Evolutionary conservation across 2,888 invertebrate species (phyloP), one percentile per base, ranked within the genome.

Genomic region (Melanchra persicariae): DNA sequence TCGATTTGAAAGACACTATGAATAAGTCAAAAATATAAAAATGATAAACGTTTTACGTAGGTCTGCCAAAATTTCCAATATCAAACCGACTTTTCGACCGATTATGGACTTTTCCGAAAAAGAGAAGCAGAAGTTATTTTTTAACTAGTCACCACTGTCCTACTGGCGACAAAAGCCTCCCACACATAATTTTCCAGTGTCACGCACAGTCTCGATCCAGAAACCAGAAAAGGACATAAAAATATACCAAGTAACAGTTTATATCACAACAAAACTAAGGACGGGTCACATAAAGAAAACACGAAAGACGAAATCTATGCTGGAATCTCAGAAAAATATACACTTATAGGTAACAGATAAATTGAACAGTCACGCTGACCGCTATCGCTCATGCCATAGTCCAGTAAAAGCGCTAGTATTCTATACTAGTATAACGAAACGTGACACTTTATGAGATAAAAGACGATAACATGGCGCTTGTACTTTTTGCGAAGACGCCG

Each of bases 381-480:
- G 77, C 63, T 47, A 37, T 7, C 72, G 63, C 79, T 70, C 45
- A 40, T 70, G 58, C 63, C 79, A 83, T 70, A 40, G 19, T 26
- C 68, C 79, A 58, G 12, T 37, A 49, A 47, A 68, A 74, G 76
- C 77, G 78, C 81, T 77, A 84, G 81, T 85, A 87, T 87, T 83
- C 86, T 86, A 85, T 81, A 84, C 78, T 84, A 86, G 85, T 84
- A 87, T 83, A 87, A 74, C 72, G 77, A 70, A 84, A 83, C 86
- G 79, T 88, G 90, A 90, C 90, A 90, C 88, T 90, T 91, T 89
- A 87, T 85, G 87, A 88, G 89, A 90, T 91, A 89, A 87, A 89
- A 90, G 87, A 83, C 82, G 88, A 89, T 90, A 89, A 89, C 85
- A 83, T 58, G 69, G 71, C 71, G 85, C 81, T 86, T 86, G 87